Conservation (phyloP, 2,888 invertebrate species). For the Oscheius myriophilus region DNA sequence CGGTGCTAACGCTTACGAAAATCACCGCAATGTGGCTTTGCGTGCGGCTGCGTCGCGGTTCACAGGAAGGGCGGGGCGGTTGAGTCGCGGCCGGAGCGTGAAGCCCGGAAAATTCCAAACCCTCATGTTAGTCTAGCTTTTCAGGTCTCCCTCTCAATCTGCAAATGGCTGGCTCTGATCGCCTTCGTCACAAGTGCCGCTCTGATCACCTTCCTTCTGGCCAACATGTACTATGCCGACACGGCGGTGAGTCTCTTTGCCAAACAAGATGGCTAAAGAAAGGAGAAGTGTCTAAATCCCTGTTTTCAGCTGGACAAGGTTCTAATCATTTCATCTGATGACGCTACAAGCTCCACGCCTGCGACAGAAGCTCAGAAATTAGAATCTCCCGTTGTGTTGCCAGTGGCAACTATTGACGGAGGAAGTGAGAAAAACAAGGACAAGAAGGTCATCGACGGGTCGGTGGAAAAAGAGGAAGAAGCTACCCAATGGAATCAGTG, state of each 20-base stretch:
- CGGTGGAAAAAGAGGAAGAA: background rate
- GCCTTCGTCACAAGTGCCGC: conserved; percentile 16
- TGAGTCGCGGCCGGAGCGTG: no score
- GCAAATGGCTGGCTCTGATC: conserved; percentile 14
- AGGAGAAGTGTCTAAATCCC: background rate
- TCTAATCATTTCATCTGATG: conserved; percentile 5
- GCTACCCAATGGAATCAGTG: background rate
- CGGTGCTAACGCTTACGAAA: no score
- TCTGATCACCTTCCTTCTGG: conserved; percentile 9
- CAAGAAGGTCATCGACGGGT: conserved; percentile 2
- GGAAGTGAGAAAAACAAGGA: conserved; percentile 17
- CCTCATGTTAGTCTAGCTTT: no score
- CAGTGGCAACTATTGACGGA: conserved; percentile 17
- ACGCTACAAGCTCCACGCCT: conserved; percentile 1
- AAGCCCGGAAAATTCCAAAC: no score
- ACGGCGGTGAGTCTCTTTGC: background rate
- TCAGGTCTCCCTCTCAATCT: background rate
- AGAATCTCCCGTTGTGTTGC: conserved; percentile 5
- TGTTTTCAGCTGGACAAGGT: conserved; percentile 12
- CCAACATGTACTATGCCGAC: conserved; percentile 6
- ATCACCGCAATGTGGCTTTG: no score
- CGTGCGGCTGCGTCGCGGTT: no score
- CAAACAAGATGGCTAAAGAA: no score
- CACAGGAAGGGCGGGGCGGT: no score
- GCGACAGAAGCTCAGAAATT: conserved; percentile 13